phyloP scores from a whole-genome alignment of 2,888 invertebrate species.

The Nomada flava region DNA sequence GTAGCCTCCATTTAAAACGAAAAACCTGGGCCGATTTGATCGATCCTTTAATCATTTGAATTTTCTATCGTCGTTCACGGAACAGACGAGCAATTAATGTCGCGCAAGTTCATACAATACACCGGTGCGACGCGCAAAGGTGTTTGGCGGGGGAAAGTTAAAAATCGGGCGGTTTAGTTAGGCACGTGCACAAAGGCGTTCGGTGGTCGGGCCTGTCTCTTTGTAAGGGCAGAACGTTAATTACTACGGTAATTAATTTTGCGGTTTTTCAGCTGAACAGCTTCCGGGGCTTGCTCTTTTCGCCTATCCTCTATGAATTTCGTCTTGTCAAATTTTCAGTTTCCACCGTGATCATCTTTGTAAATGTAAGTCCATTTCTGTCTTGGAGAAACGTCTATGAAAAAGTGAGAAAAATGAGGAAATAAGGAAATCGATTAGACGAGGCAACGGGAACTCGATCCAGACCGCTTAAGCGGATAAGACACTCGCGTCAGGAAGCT shows the following conservation, averaged over 20 bases:
- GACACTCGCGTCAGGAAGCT: slow-evolving; percentile 45
- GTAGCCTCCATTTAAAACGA: neutral
- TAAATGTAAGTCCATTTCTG: too few species aligned
- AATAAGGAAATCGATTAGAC: neutral
- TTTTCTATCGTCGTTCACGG: too few species aligned
- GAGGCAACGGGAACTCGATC: neutral
- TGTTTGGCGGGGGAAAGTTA: slow-evolving; percentile 24
- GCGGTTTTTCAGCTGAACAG: slow-evolving; percentile 21
- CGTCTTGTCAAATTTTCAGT: neutral
- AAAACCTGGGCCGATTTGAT: neutral
- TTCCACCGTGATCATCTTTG: too few species aligned
- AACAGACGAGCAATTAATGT: too few species aligned
- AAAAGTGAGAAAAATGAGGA: neutral
- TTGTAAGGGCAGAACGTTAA: slow-evolving; percentile 63
- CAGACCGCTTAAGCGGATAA: slow-evolving; percentile 34
- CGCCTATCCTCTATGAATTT: neutral
- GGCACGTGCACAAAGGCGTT: slow-evolving; percentile 50
- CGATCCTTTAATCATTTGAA: too few species aligned
- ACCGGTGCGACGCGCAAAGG: neutral
- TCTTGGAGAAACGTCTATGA: neutral
- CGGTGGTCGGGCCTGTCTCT: slow-evolving; percentile 28
- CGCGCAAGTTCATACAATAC: too few species aligned
- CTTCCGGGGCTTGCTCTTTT: neutral
- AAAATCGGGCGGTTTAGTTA: slow-evolving; percentile 47
- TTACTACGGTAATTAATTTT: slow-evolving; percentile 68